Percentiles rank a stretch among this genome's conserved stretches.
phyloP scores from a whole-genome alignment of 2,888 invertebrate genomes.

The Apotomis turbidana region DNA sequence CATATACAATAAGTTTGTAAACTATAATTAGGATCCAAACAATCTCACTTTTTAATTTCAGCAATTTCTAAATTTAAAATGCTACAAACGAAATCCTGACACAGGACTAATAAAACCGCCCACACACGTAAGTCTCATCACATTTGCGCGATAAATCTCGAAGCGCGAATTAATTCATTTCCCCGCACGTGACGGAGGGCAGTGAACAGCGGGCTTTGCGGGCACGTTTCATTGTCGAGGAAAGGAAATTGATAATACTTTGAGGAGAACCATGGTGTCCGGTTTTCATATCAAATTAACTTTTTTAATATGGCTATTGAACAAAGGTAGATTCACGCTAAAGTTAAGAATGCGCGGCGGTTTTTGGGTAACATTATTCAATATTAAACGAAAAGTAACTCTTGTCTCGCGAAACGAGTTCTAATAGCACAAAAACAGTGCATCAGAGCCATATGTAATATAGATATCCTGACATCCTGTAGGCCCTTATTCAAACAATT shows the following conservation, averaged over 20 bases:
- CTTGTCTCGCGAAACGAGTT: too few species aligned
- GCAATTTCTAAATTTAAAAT: constrained; percentile 1
- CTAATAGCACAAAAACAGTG: too few species aligned
- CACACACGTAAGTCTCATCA: constrained; percentile 41
- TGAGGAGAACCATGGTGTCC: neutral
- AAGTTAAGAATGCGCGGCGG: too few species aligned
- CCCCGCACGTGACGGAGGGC: constrained; percentile 37
- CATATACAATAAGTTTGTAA: neutral
- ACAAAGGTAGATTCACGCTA: too few species aligned
- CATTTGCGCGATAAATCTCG: constrained; percentile 36
- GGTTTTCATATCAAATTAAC: too few species aligned
- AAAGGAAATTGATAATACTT: constrained; percentile 17
- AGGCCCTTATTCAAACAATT: too few species aligned
- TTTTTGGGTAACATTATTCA: too few species aligned
- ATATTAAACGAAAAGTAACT: too few species aligned
- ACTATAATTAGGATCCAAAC: neutral
- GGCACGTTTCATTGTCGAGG: constrained; percentile 22
- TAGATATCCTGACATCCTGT: too few species aligned
- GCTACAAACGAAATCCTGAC: constrained; percentile 8
- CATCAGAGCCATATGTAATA: too few species aligned
- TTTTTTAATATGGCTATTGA: too few species aligned
- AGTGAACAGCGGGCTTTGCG: constrained; percentile 38
- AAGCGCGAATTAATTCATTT: constrained; percentile 42
- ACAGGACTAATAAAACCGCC: constrained; percentile 28
- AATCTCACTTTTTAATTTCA: neutral